phyloP scores from a whole-genome alignment of 2,888 invertebrate genomes.

The Sminthurinus aureus region DNA sequence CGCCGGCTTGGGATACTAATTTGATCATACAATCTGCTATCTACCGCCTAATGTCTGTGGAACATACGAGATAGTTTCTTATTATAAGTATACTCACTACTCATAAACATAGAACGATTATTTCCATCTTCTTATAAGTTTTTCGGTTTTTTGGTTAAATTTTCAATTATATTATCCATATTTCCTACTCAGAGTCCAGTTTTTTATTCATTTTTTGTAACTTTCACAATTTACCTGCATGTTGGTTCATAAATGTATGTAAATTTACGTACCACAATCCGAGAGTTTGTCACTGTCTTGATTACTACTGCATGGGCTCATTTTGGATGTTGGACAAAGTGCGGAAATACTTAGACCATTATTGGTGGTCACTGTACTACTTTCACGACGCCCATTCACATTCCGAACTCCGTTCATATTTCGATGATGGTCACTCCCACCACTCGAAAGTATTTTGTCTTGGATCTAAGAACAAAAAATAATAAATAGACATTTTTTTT shows the following conservation, averaged over 20 bases:
- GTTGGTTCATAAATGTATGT: too few species aligned
- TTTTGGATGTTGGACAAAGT: constrained; percentile 49
- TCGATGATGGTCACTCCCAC: constrained; percentile 6
- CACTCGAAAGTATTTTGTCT: constrained; percentile 5
- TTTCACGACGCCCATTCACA: constrained; percentile 51
- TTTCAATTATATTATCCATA: too few species aligned
- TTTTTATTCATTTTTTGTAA: too few species aligned
- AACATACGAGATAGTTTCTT: too few species aligned
- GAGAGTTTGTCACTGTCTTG: constrained; percentile 57
- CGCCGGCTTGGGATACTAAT: too few species aligned
- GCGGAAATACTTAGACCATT: constrained; percentile 48
- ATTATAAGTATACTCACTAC: too few species aligned
- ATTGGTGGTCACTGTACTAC: constrained; percentile 50
- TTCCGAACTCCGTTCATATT: constrained; percentile 48
- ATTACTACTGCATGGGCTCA: constrained; percentile 55
- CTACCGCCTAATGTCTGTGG: too few species aligned
- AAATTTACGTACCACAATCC: constrained; percentile 50
- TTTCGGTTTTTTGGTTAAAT: too few species aligned
- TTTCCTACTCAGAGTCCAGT: too few species aligned
- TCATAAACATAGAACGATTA: too few species aligned
- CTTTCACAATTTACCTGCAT: background rate
- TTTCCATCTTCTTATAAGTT: too few species aligned
- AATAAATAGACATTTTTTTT: background rate
- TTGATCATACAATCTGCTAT: too few species aligned
- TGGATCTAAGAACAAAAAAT: constrained; percentile 16